phyloP scores from a whole-genome alignment of 35 echinoderm and acorn worm genomes.

The Amphiura filiformis region DNA sequence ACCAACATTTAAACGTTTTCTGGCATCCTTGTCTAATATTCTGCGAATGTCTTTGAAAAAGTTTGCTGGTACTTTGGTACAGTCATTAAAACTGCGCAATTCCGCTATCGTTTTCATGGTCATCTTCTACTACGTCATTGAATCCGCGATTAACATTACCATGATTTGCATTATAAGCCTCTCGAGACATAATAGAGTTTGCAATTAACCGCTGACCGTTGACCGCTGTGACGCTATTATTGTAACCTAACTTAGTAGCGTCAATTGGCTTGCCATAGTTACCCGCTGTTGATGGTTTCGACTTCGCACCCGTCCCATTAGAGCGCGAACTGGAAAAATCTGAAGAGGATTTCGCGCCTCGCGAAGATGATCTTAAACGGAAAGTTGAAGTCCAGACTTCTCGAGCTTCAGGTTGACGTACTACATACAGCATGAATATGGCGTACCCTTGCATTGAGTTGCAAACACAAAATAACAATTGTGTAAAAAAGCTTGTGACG shows the following conservation, averaged over 20 bases:
- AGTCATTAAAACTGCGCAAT: no score
- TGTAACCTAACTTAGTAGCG: neutral
- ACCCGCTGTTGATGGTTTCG: neutral
- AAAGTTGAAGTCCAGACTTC: neutral
- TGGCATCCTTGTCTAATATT: no score
- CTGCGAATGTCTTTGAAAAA: no score
- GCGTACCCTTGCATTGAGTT: conserved; percentile 64
- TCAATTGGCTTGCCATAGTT: neutral
- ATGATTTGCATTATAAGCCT: no score
- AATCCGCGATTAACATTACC: no score
- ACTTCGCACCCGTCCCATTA: neutral
- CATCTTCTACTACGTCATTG: no score
- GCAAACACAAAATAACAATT: conserved; percentile 47
- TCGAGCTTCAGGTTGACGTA: conserved; percentile 32
- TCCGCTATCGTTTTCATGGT: no score
- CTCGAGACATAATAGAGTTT: no score
- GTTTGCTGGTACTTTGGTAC: no score
- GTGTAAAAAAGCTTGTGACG: conserved; percentile 28
- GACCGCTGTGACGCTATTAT: neutral
- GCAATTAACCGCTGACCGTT: no score
- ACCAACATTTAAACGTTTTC: no score
- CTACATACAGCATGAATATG: conserved; percentile 61
- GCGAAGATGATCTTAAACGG: neutral
- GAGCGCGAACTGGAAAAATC: neutral
- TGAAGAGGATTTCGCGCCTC: neutral